These are phyloP conservation scores for Cirrhinus molitorella DNA, from an alignment of 2,797 vertebrate genomes.

Conservation along the genomic window DNA sequence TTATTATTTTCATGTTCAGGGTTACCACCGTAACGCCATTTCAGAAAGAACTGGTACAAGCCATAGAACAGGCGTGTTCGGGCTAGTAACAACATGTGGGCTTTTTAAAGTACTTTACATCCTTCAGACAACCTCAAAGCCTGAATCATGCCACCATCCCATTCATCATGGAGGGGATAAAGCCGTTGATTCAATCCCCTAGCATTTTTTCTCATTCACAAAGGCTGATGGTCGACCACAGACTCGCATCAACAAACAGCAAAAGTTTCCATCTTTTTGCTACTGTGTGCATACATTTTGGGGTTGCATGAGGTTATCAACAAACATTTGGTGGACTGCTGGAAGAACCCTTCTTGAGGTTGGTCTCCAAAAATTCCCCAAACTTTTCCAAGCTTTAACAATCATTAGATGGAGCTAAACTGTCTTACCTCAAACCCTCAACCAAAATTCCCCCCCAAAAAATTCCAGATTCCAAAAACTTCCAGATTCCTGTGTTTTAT, in stretches of 20 bases:
- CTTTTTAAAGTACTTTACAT: constrained; percentile 16
- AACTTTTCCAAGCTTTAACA: constrained; percentile 26
- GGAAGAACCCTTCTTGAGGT: constrained; percentile 46
- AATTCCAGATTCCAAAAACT: constrained; percentile 8
- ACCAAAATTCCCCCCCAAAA: background rate
- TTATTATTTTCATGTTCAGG: background rate
- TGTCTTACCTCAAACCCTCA: constrained; percentile 23
- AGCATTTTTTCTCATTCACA: constrained; percentile 40
- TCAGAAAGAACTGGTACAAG: background rate
- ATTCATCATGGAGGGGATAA: constrained; percentile 41
- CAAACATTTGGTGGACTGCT: constrained; percentile 32
- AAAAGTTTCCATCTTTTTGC: constrained; percentile 13
- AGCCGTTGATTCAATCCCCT: constrained; percentile 46
- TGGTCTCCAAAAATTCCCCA: constrained; percentile 42
- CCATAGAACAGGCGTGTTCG: constrained; percentile 19
- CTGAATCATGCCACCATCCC: constrained; percentile 50
- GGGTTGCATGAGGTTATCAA: constrained; percentile 41
- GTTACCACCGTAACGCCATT: background rate
- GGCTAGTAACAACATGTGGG: constrained; percentile 35
- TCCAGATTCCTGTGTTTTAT: background rate
- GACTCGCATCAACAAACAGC: constrained; percentile 29
- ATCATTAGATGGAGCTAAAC: constrained; percentile 43
- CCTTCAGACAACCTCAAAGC: constrained; percentile 21
- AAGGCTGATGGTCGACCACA: constrained; percentile 46
- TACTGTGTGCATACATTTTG: constrained; percentile 45